A percentile compares a stretch with the other conserved stretches of the same genome.
phyloP scores from a whole-genome alignment of 2,113 vertebrate species.

The Mus pahari region DNA sequence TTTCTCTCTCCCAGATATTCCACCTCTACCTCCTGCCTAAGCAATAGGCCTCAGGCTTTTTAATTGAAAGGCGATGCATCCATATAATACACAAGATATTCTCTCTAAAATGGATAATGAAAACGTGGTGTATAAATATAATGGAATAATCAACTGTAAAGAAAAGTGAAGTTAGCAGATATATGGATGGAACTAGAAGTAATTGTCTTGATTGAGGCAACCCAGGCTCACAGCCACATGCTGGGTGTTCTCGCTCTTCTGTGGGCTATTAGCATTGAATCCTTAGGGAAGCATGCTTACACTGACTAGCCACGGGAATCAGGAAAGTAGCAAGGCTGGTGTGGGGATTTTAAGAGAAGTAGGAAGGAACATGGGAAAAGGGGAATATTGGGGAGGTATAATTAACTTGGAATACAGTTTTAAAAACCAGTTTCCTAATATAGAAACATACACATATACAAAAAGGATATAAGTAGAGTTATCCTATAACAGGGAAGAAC shows the following conservation, averaged over 20 bases:
- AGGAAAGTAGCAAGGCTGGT: neutral
- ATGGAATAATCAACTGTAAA: neutral
- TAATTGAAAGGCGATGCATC: too few species aligned
- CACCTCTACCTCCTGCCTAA: too few species aligned
- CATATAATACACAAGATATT: too few species aligned
- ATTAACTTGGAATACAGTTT: neutral
- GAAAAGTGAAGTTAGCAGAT: neutral
- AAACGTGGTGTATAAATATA: neutral
- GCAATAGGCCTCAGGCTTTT: too few species aligned
- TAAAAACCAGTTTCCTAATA: neutral
- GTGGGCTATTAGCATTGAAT: neutral
- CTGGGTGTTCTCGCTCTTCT: neutral
- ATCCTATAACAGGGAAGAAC: neutral
- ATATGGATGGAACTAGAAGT: neutral
- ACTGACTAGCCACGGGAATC: neutral
- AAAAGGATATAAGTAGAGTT: neutral
- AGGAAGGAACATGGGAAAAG: too few species aligned
- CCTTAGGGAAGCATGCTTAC: neutral
- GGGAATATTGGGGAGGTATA: neutral
- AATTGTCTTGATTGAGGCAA: neutral
- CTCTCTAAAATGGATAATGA: too few species aligned
- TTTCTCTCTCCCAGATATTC: too few species aligned
- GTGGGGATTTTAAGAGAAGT: neutral
- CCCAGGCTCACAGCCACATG: neutral
- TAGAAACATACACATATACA: neutral